Conservation (phyloP, 2,797 vertebrate genomes). For the Okamejei kenojei region DNA sequence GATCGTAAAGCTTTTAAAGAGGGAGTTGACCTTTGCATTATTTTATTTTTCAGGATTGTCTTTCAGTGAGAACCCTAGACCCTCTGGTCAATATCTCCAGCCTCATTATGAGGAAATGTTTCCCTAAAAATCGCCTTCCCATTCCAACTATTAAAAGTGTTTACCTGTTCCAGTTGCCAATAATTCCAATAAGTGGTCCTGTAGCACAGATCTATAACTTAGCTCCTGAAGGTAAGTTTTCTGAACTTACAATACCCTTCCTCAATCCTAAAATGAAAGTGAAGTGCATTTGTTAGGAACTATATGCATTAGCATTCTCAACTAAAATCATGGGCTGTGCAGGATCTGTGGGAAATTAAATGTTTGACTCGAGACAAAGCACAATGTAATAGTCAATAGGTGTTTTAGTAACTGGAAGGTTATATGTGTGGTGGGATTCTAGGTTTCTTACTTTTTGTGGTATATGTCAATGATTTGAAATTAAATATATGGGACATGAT, state of each 20-base stretch:
- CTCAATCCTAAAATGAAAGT: neutral
- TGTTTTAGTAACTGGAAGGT: no score
- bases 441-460: no score
- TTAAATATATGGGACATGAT: no score
- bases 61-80: slow-evolving; percentile 87
- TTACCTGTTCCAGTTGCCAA: slow-evolving; percentile 76
- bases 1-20: neutral
- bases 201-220: slow-evolving; percentile 84
- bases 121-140: slow-evolving; percentile 95
- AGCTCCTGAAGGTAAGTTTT: slow-evolving; percentile 74
- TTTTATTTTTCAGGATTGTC: slow-evolving; percentile 74
- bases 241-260: neutral
- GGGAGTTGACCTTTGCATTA: slow-evolving; percentile 31
- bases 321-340: neutral
- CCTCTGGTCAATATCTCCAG: slow-evolving; percentile 88
- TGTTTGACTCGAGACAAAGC: no score
- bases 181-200: slow-evolving; percentile 75
- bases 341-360: no score
- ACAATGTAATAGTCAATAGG: no score
- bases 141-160: slow-evolving; percentile 88
- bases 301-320: neutral
- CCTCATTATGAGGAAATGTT: slow-evolving; percentile 98
- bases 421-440: no score
- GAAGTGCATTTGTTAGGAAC: neutral
- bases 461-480: no score